Evolutionary conservation across 64 coral and sea anemone species (phyloP).

Genomic region (Stichodactyla mertensii): DNA sequence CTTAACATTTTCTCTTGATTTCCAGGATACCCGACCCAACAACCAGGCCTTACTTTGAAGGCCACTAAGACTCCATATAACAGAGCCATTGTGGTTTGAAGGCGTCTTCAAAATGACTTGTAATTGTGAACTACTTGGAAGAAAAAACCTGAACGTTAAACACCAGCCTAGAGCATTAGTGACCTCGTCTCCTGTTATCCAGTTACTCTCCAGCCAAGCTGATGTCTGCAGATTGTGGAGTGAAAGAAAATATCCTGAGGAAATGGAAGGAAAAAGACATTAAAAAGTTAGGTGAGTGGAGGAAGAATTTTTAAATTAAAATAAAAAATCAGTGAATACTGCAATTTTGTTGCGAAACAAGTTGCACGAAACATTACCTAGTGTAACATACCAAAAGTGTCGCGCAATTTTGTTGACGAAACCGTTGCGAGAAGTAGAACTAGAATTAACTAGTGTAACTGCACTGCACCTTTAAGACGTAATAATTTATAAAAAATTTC

Average conservation of each 20-base stretch:
- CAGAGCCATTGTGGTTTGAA: neutral
- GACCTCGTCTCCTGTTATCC: constrained; percentile 2
- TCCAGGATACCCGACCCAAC: constrained; percentile 12
- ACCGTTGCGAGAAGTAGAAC: too few species aligned
- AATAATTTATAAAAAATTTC: too few species aligned
- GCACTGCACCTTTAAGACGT: too few species aligned
- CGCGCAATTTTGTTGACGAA: too few species aligned
- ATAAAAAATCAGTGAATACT: too few species aligned
- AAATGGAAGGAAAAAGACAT: neutral
- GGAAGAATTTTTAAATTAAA: too few species aligned
- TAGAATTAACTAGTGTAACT: too few species aligned
- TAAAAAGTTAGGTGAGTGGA: neutral
- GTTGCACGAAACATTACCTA: too few species aligned
- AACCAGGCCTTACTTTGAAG: constrained; percentile 14
- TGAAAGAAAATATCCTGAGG: neutral
- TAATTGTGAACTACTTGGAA: constrained; percentile 21
- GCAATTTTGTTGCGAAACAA: neutral
- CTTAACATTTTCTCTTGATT: constrained; percentile 19
- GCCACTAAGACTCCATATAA: constrained; percentile 26
- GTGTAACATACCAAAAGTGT: too few species aligned
- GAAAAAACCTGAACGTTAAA: constrained; percentile 24
- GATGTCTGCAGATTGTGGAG: neutral
- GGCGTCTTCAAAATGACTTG: neutral
- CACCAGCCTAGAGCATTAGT: constrained; percentile 19
- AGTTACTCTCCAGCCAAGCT: constrained; percentile 30